Evolutionary conservation across 2,888 invertebrate species (phyloP), one percentile per base, ranked within the genome.

Genomic region (Tribolium freemani): DNA sequence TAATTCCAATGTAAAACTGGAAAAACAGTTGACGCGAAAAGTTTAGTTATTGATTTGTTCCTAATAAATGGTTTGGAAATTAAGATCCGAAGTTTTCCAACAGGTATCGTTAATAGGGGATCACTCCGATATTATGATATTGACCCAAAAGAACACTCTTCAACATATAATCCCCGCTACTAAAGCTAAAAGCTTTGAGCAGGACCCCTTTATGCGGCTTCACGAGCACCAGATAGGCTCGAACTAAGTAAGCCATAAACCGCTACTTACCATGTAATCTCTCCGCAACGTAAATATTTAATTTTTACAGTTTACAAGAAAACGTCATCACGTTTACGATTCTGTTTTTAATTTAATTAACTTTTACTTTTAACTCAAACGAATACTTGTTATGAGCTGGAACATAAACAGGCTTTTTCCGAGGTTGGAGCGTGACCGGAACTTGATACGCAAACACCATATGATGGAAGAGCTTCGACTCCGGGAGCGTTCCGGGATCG

Each of bases 231-330:
- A 61, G 69, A 70, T 69, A 70, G 63, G 46, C 61, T 63, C 38
- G 54, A 48, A 51, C 69, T 70, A 70, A 70, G 69, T 70, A 70
- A 70, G 69, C 63, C 50, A 30, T 61, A 70, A 70, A 70, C 69
- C 69, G 69, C 61, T 69, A 69, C 69, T 69, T 69, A 69, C 60
- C 53, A 60, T 69, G 69, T 70, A 63, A 70, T 70, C 69, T 63
- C 56, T 31, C 69, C 61, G 48, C 69, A 63, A 54, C 21, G 69
- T 70, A 70, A 70, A 70, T 70, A 70, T 70, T 70, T 70, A 70
- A 70, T 70, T 70, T 61, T 70, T 70, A 63, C 63, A 70, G 16
- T 70, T 63, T 70, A 63, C 56, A 69, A 50, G 68, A 48, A 58
- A 69, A 61, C 69, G 45, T 60, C 69, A 21, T 69, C 69, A 60